Base-by-base conservation (phyloP, 1,140 invertebrate species). In the Oryzaephilus surinamensis region DNA sequence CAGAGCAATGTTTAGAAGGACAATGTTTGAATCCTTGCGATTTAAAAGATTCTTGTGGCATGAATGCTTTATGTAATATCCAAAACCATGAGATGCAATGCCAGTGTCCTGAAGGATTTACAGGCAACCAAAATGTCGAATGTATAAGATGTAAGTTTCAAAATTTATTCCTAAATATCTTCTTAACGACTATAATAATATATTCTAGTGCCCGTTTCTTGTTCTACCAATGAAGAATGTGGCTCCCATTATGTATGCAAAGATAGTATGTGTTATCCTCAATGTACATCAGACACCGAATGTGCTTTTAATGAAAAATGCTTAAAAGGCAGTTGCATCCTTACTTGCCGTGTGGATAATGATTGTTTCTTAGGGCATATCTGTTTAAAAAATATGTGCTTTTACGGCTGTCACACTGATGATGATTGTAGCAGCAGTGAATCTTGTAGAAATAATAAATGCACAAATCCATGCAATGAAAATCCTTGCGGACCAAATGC, bases 251-350 rank as follows among this genome's bases (percentile, higher is more conserved):
- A 43, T 12, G 72, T 72, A 6, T 92, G 88, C 52, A 72, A 76
- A 39, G 76, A 86, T 50, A 81, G 80, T 24, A 77, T 87, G 48
- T 93, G 88, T 54, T 59, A 81, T 26, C 79, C 81, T 0, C 66
- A 67, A 15, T 94, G 90, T 54, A 60, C 61, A 16, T 62, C 55
- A n/a, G 88, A 94, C 60, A 76, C 80, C 45, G 73, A 88, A 36
- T 94, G 90, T 62, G 87, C 88, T n/a, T 70, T 84, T 31, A 92
- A 92, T 56, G 88, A 93, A 61, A 86, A 88, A 63, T 94, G 90
- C 63, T 64, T 86, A 3, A 71, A 72, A 51, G 79, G 77, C 35
- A 79, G 76, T 49, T 94, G 89, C 54, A 74, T 86, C 37, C 64
- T 92, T 16, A 92, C 87, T 2, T 94, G 90, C 52, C 74, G 84